Base-by-base conservation (phyloP, 2,113 vertebrate genomes). In the Microtus oregoni region DNA sequence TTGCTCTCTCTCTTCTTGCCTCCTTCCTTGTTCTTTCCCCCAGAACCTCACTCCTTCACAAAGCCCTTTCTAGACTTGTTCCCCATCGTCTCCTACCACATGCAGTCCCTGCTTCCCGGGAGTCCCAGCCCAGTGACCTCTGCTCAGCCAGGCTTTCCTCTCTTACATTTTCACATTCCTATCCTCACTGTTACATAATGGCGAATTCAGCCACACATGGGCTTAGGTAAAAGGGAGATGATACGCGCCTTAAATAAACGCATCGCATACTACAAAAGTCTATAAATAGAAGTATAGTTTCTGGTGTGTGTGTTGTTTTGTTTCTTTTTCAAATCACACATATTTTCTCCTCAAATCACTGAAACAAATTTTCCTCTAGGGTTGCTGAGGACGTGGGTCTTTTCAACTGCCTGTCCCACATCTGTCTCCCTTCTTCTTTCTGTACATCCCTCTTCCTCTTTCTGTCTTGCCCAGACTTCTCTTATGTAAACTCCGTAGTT, bases 341-440 rank as follows among this genome's bases (percentile, higher is more conserved):
- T 72, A 87, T 47, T 67, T 91, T n/a, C 52, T 38, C 44, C 32
- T 47, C 92, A 67, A 20, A 12, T 86, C 38, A 86, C 61, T 86
- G 81, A 24, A 87, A 77, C 86, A 32, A 58, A 26, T 75, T 87
- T 55, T n/a, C 44, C 82, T 35, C 58, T 75, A 75, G 58, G 35
- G 50, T 50, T 30, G n/a, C 70, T 73, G 38, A 89, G 44, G 70
- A 10, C 38, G 22, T 32, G 0, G 2, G n/a, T 35, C 70, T 86
- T 93, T 52, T 94, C 86, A 95, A 79, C 83, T 79, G 83, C 58
- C 72, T 67, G 73, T 55, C 73, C n/a, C 15, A 8, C 67, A n/a
- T 44, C 92, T 96, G 88, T 94, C 90, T 82, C 90, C 72, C 93
- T 95, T 95, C 92, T 97, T 88, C 94, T 96, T 97, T 95, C 68